Conservation (phyloP, 2,113 vertebrate genomes). For the Haliaeetus leucogaster region DNA sequence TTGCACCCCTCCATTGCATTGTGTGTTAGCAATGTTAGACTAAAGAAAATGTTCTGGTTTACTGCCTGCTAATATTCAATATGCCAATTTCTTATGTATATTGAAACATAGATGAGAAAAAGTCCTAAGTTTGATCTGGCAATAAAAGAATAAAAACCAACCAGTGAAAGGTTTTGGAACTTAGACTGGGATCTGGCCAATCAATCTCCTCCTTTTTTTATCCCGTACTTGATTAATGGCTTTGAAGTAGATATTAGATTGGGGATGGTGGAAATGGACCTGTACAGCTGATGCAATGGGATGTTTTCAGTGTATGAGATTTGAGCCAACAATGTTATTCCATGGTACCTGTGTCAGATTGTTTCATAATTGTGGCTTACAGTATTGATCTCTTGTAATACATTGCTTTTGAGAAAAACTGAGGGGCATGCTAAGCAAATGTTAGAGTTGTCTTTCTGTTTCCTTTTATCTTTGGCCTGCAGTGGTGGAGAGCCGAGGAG, state of each 20-base stretch:
- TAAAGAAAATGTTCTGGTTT: not conserved
- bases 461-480: slow-evolving; percentile 28
- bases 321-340: not conserved
- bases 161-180: not conserved
- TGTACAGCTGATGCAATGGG: not conserved
- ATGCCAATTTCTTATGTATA: not conserved
- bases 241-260: not conserved
- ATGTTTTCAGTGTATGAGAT: not conserved
- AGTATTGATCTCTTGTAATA: not conserved
- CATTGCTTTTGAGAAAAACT: not conserved
- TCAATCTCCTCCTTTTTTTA: not conserved
- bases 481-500: slow-evolving; percentile 77
- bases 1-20: not conserved
- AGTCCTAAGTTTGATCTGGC: not conserved
- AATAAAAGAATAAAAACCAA: not conserved
- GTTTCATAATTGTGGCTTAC: not conserved
- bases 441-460: slow-evolving; percentile 1
- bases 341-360: not conserved
- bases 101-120: not conserved
- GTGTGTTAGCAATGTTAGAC: not conserved
- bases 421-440: not conserved
- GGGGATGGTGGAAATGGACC: not conserved
- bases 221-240: not conserved
- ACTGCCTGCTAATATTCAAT: not conserved
- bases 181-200: not conserved